Conservation (phyloP, 2,888 invertebrate species). For the Andrena flavipes region DNA sequence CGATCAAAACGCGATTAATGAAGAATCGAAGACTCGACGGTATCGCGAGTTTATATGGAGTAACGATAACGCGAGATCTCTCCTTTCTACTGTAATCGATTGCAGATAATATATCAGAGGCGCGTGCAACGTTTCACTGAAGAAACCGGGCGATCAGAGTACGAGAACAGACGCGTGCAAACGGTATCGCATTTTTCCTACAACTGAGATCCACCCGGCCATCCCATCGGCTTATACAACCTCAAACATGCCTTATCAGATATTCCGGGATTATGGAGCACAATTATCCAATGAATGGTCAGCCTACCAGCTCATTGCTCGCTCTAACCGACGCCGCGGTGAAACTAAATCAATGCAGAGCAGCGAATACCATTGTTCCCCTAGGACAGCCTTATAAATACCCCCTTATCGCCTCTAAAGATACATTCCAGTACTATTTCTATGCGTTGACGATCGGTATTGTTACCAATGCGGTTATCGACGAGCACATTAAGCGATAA, state of each 20-base stretch:
- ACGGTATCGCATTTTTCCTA: constrained; percentile 55
- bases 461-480: too few relatives aligned
- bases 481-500: too few relatives aligned
- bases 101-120: background rate
- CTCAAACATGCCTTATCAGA: constrained; percentile 69
- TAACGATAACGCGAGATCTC: background rate
- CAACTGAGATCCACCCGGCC: constrained; percentile 59
- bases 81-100: background rate
- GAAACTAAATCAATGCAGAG: constrained; percentile 14
- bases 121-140: background rate
- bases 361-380: background rate
- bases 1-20: background rate
- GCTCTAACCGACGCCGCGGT: constrained; percentile 58
- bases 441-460: background rate
- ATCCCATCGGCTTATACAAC: constrained; percentile 41
- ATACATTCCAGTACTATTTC: background rate
- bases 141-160: background rate
- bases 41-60: background rate
- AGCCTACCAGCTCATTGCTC: constrained; percentile 77
- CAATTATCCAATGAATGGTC: constrained; percentile 78
- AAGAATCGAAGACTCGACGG: background rate
- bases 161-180: constrained; percentile 29
- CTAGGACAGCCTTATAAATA: background rate
- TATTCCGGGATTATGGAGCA: constrained; percentile 78
- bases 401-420: background rate